phyloP scores from a whole-genome alignment of 2,888 invertebrate species.

The Xanthia togata region DNA sequence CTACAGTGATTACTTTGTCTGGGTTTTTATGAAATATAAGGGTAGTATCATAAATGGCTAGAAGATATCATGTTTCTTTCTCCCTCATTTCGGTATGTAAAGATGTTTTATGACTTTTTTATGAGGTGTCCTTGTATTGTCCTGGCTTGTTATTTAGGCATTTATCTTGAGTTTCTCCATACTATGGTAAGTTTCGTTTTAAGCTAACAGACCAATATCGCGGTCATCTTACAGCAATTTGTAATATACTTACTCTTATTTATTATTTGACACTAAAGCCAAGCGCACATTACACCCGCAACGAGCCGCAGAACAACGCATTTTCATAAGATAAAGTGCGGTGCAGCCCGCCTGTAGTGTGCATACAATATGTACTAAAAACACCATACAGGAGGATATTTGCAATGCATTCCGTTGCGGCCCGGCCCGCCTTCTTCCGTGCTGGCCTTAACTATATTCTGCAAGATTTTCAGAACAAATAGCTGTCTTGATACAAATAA shows the following conservation, averaged over 20 bases:
- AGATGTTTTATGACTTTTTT: conserved; percentile 29
- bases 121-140: conserved; percentile 1
- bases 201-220: neutral
- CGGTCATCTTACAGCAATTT: neutral
- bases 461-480: no score
- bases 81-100: neutral
- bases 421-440: no score
- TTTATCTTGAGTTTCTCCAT: neutral
- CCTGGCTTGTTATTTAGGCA: neutral
- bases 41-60: conserved; percentile 29
- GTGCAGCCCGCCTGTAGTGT: neutral
- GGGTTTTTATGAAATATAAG: conserved; percentile 18
- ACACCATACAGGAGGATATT: neutral
- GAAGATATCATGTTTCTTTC: conserved; percentile 38
- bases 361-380: neutral
- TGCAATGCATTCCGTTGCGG: neutral
- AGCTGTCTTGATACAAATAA: no score
- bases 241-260: neutral
- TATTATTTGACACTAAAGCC: neutral
- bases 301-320: no score
- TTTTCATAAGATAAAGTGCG: neutral
- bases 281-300: no score
- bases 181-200: neutral
- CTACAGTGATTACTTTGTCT: conserved; percentile 42
- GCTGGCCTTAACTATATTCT: no score